Percentiles rank a stretch among this genome's conserved stretches.
These are phyloP conservation scores for Minunthozetes semirufus DNA, from an alignment of 2,888 invertebrate genomes.

Conservation along the genomic window DNA sequence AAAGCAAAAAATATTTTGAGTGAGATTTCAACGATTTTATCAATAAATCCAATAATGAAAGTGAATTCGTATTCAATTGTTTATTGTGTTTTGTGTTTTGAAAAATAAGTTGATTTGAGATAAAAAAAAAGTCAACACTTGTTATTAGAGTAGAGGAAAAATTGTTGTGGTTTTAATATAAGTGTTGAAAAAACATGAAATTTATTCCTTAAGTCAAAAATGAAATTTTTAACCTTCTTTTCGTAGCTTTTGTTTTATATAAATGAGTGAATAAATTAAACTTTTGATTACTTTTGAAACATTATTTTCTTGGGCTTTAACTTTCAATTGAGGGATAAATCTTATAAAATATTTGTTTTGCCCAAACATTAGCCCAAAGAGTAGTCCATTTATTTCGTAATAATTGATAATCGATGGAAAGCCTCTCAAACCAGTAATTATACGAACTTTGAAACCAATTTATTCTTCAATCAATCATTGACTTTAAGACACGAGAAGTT, in stretches of 20 bases:
- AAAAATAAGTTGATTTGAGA: neutral
- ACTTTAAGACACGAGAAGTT: neutral
- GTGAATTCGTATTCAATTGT: neutral
- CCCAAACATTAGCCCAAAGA: neutral
- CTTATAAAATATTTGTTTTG: neutral
- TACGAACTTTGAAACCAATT: neutral
- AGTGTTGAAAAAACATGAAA: neutral
- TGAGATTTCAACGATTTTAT: constrained; percentile 8
- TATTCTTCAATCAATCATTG: neutral
- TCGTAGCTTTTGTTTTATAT: neutral
- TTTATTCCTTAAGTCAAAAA: neutral
- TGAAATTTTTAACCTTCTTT: constrained; percentile 1
- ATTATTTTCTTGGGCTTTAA: neutral
- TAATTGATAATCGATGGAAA: neutral
- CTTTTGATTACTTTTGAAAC: neutral
- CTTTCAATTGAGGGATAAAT: neutral
- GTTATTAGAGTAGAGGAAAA: neutral
- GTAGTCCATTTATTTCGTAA: neutral
- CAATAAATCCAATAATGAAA: neutral
- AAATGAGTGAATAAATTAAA: neutral
- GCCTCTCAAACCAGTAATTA: neutral
- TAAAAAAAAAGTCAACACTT: neutral
- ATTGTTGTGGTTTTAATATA: neutral
- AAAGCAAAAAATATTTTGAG: constrained; percentile 3
- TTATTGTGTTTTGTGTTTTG: neutral